Base-by-base conservation (phyloP, 2,797 vertebrate genomes). In the Paedocypris micromegethes region DNA sequence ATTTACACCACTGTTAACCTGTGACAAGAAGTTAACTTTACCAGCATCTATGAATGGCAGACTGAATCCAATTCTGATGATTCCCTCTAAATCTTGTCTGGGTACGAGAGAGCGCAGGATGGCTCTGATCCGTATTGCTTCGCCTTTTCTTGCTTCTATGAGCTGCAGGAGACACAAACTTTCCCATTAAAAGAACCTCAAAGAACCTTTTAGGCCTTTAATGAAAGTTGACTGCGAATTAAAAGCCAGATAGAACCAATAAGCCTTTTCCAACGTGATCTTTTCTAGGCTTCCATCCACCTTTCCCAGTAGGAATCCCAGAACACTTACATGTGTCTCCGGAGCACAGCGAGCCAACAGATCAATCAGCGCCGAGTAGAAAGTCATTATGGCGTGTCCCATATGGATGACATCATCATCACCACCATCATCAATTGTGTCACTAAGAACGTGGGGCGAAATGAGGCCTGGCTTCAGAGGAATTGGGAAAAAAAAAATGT, bases 341-440 rank as follows among this genome's bases (percentile, higher is more conserved):
- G 96, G 96, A 52, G 95, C 95, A 70, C 96, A 98, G 6, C 95
- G 94, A 7, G 93, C 95, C 38, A 98, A 81, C 58, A 98, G 88
- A 84, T 98, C 95, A 51, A 98, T 97, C 61, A 98, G 88, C 59
- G 95, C 94, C 0, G 95, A 91, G 76, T 98, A 98, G 81, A 98
- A 98, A 54, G 93, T 96, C 96, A 98, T 95, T 77, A 98, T 93
- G 61, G 95, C 94, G 0, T 98, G 94, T 56, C 96, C 95, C 91
- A 95, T 93, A 72, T 98, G 93, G 82, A 97, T 91, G 58, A 92
- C 87, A 77, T 96, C 93, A 75, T 95, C 91, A 23, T 92, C 87
- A 46, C 83, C 85, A 64, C 83, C 85, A 64, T 92, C 91, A 42
- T 92, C 90, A 9, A 87, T 77, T 46, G 64, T 72, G 65, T 95